phyloP scores from a whole-genome alignment of 1,140 invertebrate species.

The Eumaeus atala region DNA sequence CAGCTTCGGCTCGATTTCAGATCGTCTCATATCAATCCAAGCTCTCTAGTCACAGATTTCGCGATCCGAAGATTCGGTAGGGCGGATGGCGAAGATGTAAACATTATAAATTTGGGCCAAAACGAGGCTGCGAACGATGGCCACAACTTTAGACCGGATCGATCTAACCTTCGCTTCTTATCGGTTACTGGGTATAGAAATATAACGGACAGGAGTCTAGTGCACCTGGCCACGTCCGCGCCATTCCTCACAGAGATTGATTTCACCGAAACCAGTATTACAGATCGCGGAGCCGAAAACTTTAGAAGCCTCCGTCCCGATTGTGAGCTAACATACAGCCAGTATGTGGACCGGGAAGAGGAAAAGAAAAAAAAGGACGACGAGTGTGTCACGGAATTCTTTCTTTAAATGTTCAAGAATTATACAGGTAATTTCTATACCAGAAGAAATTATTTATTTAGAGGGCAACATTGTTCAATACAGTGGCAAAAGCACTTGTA shows the following conservation, averaged over 20 bases:
- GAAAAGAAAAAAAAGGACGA: background rate
- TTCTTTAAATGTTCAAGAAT: background rate
- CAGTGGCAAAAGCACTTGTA: too few relatives aligned
- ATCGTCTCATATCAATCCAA: constrained; percentile 23
- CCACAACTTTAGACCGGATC: constrained; percentile 30
- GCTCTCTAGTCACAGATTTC: constrained; percentile 38
- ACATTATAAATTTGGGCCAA: constrained; percentile 45
- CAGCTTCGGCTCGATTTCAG: constrained; percentile 16
- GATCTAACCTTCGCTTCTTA: constrained; percentile 44
- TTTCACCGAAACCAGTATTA: constrained; percentile 77
- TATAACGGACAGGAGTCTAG: constrained; percentile 79
- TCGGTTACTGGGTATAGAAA: constrained; percentile 76
- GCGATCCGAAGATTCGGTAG: constrained; percentile 45
- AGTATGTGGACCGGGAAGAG: constrained; percentile 1
- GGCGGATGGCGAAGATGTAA: constrained; percentile 41
- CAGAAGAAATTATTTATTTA: background rate
- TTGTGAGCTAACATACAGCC: constrained; percentile 31
- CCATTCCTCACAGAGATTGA: constrained; percentile 76
- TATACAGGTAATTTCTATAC: too few relatives aligned
- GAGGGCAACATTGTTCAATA: constrained; percentile 3
- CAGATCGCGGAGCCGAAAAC: constrained; percentile 69
- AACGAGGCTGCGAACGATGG: constrained; percentile 22
- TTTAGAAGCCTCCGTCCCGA: constrained; percentile 59
- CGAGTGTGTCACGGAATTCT: constrained; percentile 6
- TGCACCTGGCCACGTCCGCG: constrained; percentile 76